Evolutionary conservation across 1,140 invertebrate genomes (phyloP).

Genomic region (Saccostrea glomerata): DNA sequence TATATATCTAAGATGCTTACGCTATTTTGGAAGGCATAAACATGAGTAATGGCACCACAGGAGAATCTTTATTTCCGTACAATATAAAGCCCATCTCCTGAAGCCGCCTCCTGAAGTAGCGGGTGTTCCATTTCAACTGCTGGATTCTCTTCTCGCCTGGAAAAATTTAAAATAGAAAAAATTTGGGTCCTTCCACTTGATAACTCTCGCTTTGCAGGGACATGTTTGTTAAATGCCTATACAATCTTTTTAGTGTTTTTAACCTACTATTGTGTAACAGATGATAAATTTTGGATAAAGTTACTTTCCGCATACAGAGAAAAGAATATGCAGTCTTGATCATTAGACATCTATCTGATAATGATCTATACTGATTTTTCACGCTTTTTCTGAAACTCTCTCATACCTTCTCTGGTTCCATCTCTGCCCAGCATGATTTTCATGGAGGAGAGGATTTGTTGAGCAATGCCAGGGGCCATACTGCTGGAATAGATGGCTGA

Average conservation of each 20-base stretch:
- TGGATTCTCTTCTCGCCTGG: slow-evolving; percentile 85
- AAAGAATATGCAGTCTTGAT: too few relatives aligned
- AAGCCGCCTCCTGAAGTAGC: slow-evolving; percentile 92
- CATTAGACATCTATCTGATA: too few relatives aligned
- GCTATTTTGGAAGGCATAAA: slow-evolving; percentile 96
- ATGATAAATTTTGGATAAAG: too few relatives aligned
- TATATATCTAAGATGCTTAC: slow-evolving; percentile 79
- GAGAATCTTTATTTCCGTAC: slow-evolving; percentile 97
- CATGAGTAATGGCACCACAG: slow-evolving; percentile 96
- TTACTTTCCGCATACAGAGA: too few relatives aligned
- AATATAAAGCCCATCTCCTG: slow-evolving; percentile 95
- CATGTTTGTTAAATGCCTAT: too few relatives aligned
- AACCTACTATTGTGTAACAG: too few relatives aligned
- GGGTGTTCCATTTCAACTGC: slow-evolving; percentile 90
- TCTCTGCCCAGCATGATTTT: slow-evolving; percentile 93
- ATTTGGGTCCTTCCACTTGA: neutral
- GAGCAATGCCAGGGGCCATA: slow-evolving; percentile 94
- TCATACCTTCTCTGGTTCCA: slow-evolving; percentile 85
- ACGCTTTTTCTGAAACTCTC: too few relatives aligned
- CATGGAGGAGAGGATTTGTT: slow-evolving; percentile 95
- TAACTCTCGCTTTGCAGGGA: too few relatives aligned
- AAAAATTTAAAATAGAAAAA: neutral
- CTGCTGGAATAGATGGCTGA: slow-evolving; percentile 91
- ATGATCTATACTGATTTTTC: too few relatives aligned
- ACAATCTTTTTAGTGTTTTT: too few relatives aligned